Percentiles rank a stretch among this genome's conserved stretches.
Conservation (phyloP, 2,113 vertebrate species). For the Campylorhamphus procurvoides region DNA sequence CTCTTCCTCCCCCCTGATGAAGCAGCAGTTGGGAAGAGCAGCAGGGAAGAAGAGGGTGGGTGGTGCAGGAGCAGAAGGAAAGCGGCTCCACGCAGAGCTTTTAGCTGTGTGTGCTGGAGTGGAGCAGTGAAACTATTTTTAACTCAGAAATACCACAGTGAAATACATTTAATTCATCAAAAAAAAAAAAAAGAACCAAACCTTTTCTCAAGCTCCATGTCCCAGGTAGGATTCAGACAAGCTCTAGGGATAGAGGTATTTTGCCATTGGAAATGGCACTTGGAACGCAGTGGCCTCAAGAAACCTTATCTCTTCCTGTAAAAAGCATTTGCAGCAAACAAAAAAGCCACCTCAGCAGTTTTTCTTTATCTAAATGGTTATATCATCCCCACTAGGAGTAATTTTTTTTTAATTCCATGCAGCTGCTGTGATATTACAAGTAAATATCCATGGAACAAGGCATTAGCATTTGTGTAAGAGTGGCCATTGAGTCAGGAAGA, state of each 20-base stretch:
- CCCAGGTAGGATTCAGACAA: neutral
- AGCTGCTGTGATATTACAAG: neutral
- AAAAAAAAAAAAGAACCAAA: neutral
- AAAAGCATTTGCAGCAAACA: neutral
- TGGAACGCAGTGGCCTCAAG: neutral
- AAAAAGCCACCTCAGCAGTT: neutral
- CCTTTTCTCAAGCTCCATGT: neutral
- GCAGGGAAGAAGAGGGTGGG: neutral
- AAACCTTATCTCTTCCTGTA: neutral
- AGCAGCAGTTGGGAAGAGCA: neutral
- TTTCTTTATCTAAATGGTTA: neutral
- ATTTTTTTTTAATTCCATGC: neutral
- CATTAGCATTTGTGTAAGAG: neutral
- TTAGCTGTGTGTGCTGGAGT: neutral
- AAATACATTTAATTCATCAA: neutral
- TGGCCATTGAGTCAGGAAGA: neutral
- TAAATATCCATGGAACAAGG: neutral
- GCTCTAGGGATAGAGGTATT: neutral
- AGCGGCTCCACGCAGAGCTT: neutral
- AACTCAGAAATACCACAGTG: neutral
- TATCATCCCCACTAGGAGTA: neutral
- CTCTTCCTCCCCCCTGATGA: neutral
- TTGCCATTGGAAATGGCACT: neutral
- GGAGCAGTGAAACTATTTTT: neutral
- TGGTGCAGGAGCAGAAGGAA: neutral